Evolutionary conservation across 2,797 vertebrate species (phyloP).

Genomic region (Clarias laeviceps): DNA sequence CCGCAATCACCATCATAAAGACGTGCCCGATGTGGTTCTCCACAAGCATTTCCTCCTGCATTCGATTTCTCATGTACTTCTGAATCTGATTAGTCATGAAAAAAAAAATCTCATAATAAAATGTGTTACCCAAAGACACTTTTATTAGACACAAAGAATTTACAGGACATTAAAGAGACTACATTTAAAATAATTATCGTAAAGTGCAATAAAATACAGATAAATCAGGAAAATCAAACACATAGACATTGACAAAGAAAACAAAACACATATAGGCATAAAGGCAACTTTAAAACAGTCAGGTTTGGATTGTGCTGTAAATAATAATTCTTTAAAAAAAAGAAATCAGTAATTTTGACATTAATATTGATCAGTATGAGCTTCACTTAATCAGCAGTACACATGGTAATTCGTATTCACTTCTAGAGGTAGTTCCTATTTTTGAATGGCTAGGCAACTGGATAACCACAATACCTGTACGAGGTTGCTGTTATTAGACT

Average conservation of each 20-base stretch:
- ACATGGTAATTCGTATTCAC: slow-evolving; percentile 13
- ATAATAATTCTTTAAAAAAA: not conserved
- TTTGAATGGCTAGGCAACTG: not conserved
- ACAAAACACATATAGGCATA: not conserved
- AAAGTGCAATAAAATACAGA: slow-evolving; percentile 19
- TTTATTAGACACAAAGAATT: slow-evolving; percentile 19
- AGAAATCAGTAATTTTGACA: not conserved
- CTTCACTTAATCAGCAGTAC: slow-evolving; percentile 47
- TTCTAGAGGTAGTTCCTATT: slow-evolving; percentile 43
- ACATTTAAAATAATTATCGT: slow-evolving; percentile 4
- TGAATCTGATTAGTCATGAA: not conserved
- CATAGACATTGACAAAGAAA: slow-evolving; percentile 2
- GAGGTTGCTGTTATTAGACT: not conserved
- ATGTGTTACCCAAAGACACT: not conserved
- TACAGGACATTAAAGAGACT: not conserved
- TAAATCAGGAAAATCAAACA: not conserved
- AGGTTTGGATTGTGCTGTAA: slow-evolving; percentile 30
- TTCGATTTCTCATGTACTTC: too few relatives aligned
- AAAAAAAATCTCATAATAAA: not conserved
- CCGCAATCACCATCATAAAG: not conserved
- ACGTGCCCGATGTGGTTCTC: too few relatives aligned
- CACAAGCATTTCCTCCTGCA: not conserved
- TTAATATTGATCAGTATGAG: slow-evolving; percentile 10
- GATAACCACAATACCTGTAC: not conserved
- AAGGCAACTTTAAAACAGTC: not conserved